Percentiles rank a stretch among this genome's conserved stretches.
These are phyloP conservation scores for Morone chrysops DNA, from an alignment of 2,113 vertebrate species.

Conservation along the genomic window DNA sequence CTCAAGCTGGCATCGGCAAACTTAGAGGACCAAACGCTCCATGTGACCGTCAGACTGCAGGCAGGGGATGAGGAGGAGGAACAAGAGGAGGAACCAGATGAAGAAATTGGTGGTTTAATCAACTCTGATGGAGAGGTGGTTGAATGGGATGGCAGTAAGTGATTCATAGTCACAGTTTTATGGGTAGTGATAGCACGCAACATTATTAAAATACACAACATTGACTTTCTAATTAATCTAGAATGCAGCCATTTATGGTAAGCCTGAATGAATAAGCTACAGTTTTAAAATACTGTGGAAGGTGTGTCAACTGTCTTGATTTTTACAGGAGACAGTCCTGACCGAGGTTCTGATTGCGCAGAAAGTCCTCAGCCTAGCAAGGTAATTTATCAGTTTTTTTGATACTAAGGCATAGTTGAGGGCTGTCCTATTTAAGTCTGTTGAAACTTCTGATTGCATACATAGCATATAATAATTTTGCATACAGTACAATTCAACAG, in stretches of 20 bases:
- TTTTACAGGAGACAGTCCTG: slow-evolving; percentile 52
- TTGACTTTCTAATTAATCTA: neutral
- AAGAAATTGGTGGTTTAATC: slow-evolving; percentile 72
- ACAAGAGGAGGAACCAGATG: slow-evolving; percentile 32
- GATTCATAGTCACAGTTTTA: neutral
- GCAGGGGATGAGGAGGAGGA: slow-evolving; percentile 49
- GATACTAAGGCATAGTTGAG: neutral
- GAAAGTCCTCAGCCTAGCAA: slow-evolving; percentile 38
- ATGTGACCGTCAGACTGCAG: slow-evolving; percentile 67
- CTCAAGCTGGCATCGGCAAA: slow-evolving; percentile 37
- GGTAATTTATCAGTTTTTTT: slow-evolving; percentile 41
- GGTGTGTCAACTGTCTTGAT: neutral
- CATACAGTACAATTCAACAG: neutral
- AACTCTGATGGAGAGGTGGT: slow-evolving; percentile 75
- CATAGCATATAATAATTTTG: neutral
- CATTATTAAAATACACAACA: neutral
- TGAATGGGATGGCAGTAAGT: slow-evolving; percentile 70
- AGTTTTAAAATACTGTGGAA: neutral
- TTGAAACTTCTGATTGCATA: neutral
- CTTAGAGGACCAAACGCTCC: slow-evolving; percentile 59
- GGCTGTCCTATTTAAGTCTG: neutral
- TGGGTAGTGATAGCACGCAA: neutral
- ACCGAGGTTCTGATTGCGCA: slow-evolving; percentile 47
- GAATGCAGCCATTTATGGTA: neutral
- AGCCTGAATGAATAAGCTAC: too few relatives aligned